Evolutionary conservation across 2,888 invertebrate species (phyloP).

Genomic region (Orchestes rusci): DNA sequence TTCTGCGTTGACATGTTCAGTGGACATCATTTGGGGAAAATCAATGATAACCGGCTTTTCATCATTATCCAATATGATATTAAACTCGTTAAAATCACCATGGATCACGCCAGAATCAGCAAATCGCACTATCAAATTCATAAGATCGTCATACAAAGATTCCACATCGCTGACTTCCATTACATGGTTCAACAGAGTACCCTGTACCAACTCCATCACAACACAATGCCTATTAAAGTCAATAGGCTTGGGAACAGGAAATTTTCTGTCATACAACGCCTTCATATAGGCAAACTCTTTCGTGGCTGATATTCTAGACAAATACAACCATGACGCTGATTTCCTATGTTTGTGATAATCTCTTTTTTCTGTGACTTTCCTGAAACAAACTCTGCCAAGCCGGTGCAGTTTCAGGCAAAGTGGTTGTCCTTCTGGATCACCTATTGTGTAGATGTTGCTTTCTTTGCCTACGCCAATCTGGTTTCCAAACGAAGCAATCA

Average conservation of each 20-base stretch:
- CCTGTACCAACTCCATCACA: conserved; percentile 87
- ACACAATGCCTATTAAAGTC: conserved; percentile 95
- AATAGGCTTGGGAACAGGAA: conserved; percentile 92
- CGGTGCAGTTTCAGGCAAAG: conserved; percentile 90
- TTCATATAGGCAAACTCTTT: conserved; percentile 98
- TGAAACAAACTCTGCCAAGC: conserved; percentile 91
- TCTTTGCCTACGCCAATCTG: conserved; percentile 99
- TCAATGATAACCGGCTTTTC: conserved; percentile 86
- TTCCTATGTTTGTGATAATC: conserved; percentile 93
- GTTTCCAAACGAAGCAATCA: conserved; percentile 85
- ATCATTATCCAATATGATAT: conserved; percentile 80
- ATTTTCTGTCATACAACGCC: conserved; percentile 79
- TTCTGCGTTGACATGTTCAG: conserved; percentile 85
- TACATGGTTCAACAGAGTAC: conserved; percentile 67
- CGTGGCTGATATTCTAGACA: conserved; percentile 92
- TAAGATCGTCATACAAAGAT: conserved; percentile 82
- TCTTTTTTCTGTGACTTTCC: conserved; percentile 90
- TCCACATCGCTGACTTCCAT: conserved; percentile 62
- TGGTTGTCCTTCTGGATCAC: conserved; percentile 68
- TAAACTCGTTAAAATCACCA: conserved; percentile 99
- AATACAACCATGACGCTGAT: conserved; percentile 89
- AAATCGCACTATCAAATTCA: conserved; percentile 84
- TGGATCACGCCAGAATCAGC: conserved; percentile 96
- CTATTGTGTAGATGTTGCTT: conserved; percentile 91
- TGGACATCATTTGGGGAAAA: conserved; percentile 99